phyloP scores from a whole-genome alignment of 1,140 invertebrate genomes.

The Cherax destructor region DNA sequence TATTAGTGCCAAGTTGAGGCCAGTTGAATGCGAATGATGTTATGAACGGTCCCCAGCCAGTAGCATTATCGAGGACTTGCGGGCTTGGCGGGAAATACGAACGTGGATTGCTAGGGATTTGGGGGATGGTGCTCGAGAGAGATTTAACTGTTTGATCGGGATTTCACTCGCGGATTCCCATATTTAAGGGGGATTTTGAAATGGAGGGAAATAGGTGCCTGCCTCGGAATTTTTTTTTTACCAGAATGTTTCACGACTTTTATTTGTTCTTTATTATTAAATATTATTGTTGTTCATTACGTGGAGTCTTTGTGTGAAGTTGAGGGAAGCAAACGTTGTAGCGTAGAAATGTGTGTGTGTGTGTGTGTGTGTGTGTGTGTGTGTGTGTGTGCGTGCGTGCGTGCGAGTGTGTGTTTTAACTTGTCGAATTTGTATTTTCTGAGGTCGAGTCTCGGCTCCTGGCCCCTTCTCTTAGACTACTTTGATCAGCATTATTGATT shows the following conservation, averaged over 20 bases:
- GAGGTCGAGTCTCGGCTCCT: too few species aligned
- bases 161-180: slow-evolving; percentile 60
- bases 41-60: slow-evolving; percentile 60
- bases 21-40: slow-evolving; percentile 54
- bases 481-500: too few species aligned
- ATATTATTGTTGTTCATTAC: too few species aligned
- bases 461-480: too few species aligned
- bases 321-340: too few species aligned
- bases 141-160: slow-evolving; percentile 68
- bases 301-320: too few species aligned
- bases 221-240: slow-evolving; percentile 1
- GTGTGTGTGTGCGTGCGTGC: too few species aligned
- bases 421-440: too few species aligned
- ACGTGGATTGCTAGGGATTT: slow-evolving; percentile 64
- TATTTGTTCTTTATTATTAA: background rate
- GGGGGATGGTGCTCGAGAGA: slow-evolving; percentile 65
- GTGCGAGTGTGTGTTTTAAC: too few species aligned
- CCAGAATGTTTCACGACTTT: slow-evolving; percentile 1
- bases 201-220: slow-evolving; percentile 47
- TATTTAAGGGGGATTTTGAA: slow-evolving; percentile 63
- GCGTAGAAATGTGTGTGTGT: too few species aligned
- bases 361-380: too few species aligned
- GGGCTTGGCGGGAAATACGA: slow-evolving; percentile 67
- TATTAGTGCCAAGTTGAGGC: background rate
- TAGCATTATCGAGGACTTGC: slow-evolving; percentile 65